phyloP scores from a whole-genome alignment of 1,140 invertebrate species.

The Brachionus manjavacas region DNA sequence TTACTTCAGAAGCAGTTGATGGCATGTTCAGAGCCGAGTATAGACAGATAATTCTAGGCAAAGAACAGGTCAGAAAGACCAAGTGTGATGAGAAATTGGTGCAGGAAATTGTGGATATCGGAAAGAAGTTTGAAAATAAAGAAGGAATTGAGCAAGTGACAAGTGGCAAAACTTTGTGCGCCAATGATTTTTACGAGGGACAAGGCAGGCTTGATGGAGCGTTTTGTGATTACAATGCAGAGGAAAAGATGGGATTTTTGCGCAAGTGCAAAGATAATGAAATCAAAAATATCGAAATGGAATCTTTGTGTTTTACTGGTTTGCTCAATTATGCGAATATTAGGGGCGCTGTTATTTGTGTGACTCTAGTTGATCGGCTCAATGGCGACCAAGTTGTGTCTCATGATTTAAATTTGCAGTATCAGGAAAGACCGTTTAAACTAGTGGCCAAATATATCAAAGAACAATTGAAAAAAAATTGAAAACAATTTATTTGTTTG shows the following conservation, averaged over 20 bases:
- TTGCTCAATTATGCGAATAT: conserved; percentile 86
- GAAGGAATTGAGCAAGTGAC: conserved; percentile 73
- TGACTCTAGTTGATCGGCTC: conserved; percentile 80
- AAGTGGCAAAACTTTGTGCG: conserved; percentile 86
- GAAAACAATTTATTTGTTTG: too few species aligned
- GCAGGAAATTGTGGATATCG: conserved; percentile 70
- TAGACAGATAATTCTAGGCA: conserved; percentile 78
- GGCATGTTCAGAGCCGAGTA: conserved; percentile 68
- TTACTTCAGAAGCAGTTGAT: conserved; percentile 78
- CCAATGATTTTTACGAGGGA: conserved; percentile 93
- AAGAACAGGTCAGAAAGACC: conserved; percentile 72
- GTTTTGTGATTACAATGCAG: conserved; percentile 84
- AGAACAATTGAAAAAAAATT: conserved; percentile 62
- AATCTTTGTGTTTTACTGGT: conserved; percentile 82
- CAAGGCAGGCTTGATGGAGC: conserved; percentile 91
- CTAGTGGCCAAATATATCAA: conserved; percentile 81
- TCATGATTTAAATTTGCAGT: conserved; percentile 82
- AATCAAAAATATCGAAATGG: conserved; percentile 97
- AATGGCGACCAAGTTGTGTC: conserved; percentile 84
- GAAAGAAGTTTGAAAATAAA: conserved; percentile 52
- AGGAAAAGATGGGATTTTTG: conserved; percentile 83
- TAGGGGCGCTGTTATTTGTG: conserved; percentile 81
- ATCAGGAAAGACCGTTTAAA: conserved; percentile 82
- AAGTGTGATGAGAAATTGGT: conserved; percentile 74
- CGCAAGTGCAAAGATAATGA: conserved; percentile 70